A percentile compares a stretch with the other conserved stretches of the same genome.
Evolutionary conservation across 2,888 invertebrate genomes (phyloP).

Genomic region (Drosophila meridionalis): DNA sequence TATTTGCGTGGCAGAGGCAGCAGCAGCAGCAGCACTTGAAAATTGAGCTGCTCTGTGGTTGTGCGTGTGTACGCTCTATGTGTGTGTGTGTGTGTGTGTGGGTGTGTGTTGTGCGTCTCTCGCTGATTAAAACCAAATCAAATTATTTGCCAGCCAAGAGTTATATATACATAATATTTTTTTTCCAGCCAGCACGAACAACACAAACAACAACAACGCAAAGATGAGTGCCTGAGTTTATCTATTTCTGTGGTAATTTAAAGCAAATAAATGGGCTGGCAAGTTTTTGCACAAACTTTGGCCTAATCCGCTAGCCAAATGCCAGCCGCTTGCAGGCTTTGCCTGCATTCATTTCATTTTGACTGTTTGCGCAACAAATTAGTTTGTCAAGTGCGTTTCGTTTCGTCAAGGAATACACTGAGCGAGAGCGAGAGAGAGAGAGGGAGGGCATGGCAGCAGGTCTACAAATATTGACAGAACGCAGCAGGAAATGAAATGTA

Average conservation of each 20-base stretch:
- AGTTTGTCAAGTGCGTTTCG: slow-evolving; percentile 75
- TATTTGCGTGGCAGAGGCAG: slow-evolving; percentile 64
- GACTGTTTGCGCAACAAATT: slow-evolving; percentile 74
- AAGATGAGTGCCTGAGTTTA: slow-evolving; percentile 47
- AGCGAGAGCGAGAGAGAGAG: neutral
- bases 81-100: slow-evolving; percentile 31
- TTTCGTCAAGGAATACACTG: slow-evolving; percentile 2
- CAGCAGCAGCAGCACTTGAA: slow-evolving; percentile 46
- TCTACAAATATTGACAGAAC: slow-evolving; percentile 69
- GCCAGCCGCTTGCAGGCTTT: slow-evolving; percentile 9
- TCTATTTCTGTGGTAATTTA: slow-evolving; percentile 83
- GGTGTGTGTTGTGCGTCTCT: slow-evolving; percentile 31
- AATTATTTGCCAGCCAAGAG: slow-evolving; percentile 82
- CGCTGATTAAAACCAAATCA: slow-evolving; percentile 85
- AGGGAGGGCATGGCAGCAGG: slow-evolving; percentile 25
- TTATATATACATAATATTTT: slow-evolving; percentile 36
- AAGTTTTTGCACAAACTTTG: slow-evolving; percentile 55
- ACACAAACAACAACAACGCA: slow-evolving; percentile 42
- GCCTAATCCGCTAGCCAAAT: slow-evolving; percentile 53
- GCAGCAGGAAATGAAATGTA: slow-evolving; percentile 74
- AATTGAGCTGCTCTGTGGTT: slow-evolving; percentile 55
- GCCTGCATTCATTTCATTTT: slow-evolving; percentile 47
- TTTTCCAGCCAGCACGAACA: slow-evolving; percentile 25
- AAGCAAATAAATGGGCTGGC: slow-evolving; percentile 74
- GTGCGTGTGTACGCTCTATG: slow-evolving; percentile 30